Conservation (phyloP, 2,888 invertebrate genomes). For the Labia minor region DNA sequence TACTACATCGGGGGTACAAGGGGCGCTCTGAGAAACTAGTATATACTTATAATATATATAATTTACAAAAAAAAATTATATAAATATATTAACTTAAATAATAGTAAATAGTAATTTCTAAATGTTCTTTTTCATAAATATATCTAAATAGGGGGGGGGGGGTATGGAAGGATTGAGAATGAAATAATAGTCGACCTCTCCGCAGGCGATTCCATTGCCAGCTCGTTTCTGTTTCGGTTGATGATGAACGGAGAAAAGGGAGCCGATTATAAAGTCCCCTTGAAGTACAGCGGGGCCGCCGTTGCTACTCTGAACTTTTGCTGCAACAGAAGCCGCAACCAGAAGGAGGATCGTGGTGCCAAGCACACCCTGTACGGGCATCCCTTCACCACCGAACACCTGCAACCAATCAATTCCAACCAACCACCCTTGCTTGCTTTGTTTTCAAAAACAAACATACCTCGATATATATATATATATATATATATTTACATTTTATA, state of each 20-base stretch:
- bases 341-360: neutral
- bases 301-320: neutral
- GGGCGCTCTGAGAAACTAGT: no score
- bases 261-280: slow-evolving; percentile 49
- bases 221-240: slow-evolving; percentile 35
- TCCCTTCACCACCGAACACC: neutral
- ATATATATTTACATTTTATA: no score
- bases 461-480: no score
- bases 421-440: neutral
- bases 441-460: neutral
- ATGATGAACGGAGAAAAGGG: slow-evolving; percentile 45
- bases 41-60: no score
- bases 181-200: slow-evolving; percentile 26
- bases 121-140: no score
- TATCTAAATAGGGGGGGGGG: no score
- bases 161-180: no score
- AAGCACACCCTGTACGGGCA: neutral
- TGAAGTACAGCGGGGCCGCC: slow-evolving; percentile 37
- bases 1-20: no score
- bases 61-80: no score
- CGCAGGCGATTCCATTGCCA: slow-evolving; percentile 38
- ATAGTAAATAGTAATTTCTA: no score
- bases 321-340: neutral
- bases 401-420: neutral
- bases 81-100: no score